These are phyloP conservation scores for Micronycteris hirsuta DNA, from an alignment of 2,113 vertebrate species.

Conservation along the genomic window DNA sequence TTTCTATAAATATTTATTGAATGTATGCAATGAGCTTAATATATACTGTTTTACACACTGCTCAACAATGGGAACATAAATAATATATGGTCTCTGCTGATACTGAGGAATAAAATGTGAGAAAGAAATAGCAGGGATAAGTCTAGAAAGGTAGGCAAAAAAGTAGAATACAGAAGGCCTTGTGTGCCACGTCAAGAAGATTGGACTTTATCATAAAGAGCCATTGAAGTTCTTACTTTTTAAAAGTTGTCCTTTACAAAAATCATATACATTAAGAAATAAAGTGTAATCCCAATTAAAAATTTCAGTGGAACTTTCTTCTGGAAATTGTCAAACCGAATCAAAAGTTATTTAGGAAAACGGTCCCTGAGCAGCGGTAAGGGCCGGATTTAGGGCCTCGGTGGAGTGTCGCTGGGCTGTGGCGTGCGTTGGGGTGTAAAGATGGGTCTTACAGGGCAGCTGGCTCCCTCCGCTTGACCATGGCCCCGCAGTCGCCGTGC, in stretches of 20 bases:
- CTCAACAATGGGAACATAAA: neutral
- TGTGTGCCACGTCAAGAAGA: neutral
- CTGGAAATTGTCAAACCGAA: neutral
- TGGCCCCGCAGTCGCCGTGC: constrained; percentile 63
- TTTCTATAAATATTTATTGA: neutral
- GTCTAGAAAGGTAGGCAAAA: neutral
- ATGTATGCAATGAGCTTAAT: neutral
- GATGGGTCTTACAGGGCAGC: neutral
- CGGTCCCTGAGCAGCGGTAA: constrained; percentile 23
- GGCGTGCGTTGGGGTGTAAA: neutral
- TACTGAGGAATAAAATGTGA: neutral
- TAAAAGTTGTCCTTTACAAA: neutral
- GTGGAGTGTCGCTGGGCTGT: neutral
- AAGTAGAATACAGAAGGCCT: neutral
- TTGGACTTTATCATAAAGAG: neutral
- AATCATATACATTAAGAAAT: neutral
- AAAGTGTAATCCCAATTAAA: neutral
- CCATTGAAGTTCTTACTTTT: neutral
- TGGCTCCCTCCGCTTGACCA: constrained; percentile 69
- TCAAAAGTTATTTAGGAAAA: neutral
- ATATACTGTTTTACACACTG: neutral
- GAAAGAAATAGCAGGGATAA: neutral
- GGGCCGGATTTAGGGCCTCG: neutral
- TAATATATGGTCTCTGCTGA: neutral
- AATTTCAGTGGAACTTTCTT: neutral